Evolutionary conservation across 2,888 invertebrate genomes (phyloP).

Genomic region (Erannis defoliaria): DNA sequence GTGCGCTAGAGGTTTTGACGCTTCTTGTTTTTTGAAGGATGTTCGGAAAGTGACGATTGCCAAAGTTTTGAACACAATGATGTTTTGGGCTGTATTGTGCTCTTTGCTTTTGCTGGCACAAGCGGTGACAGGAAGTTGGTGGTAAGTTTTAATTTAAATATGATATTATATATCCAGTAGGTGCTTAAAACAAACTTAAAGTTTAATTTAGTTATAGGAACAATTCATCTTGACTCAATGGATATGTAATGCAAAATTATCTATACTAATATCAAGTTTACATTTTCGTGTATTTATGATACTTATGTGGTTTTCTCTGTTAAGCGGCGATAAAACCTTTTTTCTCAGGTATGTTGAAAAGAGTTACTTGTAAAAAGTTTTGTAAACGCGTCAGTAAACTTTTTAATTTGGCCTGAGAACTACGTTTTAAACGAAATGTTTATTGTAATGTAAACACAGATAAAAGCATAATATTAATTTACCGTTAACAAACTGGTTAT

Average conservation of each 20-base stretch:
- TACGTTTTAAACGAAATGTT: neutral
- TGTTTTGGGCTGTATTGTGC: constrained; percentile 77
- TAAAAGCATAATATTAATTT: constrained; percentile 22
- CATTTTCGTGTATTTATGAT: neutral
- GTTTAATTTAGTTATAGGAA: too few relatives aligned
- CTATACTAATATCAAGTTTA: too few relatives aligned
- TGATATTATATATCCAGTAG: neutral
- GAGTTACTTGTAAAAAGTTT: too few relatives aligned
- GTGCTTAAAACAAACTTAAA: neutral
- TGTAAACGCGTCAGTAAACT: neutral
- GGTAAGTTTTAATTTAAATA: constrained; percentile 69
- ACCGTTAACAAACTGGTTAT: constrained; percentile 26
- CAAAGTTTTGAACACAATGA: constrained; percentile 66
- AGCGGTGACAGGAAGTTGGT: constrained; percentile 77
- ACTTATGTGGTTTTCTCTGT: neutral
- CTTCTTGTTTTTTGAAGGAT: constrained; percentile 57
- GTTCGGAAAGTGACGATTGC: constrained; percentile 56
- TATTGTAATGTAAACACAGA: constrained; percentile 12
- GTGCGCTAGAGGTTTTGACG: constrained; percentile 47
- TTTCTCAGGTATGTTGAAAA: neutral
- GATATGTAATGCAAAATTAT: too few relatives aligned
- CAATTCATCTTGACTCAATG: too few relatives aligned
- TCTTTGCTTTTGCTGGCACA: constrained; percentile 70
- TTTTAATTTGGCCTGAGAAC: neutral
- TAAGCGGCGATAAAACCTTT: neutral